phyloP scores from a whole-genome alignment of 2,113 vertebrate species.

The Myiozetetes cayanensis region DNA sequence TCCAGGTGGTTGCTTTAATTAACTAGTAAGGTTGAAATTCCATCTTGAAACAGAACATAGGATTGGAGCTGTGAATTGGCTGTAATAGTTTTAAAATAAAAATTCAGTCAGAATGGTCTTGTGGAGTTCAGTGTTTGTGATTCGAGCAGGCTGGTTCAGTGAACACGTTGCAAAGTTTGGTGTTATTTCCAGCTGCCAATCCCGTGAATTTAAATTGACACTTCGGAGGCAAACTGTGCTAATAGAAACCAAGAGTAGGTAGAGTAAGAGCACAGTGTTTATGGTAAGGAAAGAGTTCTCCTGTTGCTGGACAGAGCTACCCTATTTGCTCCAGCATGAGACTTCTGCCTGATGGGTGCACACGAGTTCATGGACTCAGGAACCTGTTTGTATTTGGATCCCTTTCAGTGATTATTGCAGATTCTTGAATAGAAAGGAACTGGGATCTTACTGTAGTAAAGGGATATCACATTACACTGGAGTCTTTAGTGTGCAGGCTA shows the following conservation, averaged over 20 bases:
- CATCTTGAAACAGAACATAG: not conserved
- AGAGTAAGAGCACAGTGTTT: not conserved
- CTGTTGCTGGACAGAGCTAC: not conserved
- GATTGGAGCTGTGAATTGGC: slow-evolving; percentile 11
- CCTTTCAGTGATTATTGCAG: not conserved
- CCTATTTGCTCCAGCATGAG: not conserved
- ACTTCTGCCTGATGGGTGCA: not conserved
- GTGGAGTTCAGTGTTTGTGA: not conserved
- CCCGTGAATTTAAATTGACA: not conserved
- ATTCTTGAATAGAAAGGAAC: not conserved
- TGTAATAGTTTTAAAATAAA: not conserved
- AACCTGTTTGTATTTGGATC: not conserved
- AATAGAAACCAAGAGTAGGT: not conserved
- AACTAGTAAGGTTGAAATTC: slow-evolving; percentile 58
- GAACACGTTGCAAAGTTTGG: not conserved
- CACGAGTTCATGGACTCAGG: accelerated
- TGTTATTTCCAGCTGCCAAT: not conserved
- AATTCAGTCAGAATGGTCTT: not conserved
- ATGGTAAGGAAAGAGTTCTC: not conserved
- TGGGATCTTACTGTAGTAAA: not conserved
- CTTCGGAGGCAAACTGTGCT: not conserved
- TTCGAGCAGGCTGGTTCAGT: not conserved
- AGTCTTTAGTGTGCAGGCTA: not conserved
- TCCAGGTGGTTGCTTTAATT: slow-evolving; percentile 59
- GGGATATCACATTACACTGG: not conserved